Percentiles rank a stretch among this genome's conserved stretches.
These are phyloP conservation scores for Loxodonta africana DNA, from an alignment of 2,113 vertebrate species.

Conservation along the genomic window DNA sequence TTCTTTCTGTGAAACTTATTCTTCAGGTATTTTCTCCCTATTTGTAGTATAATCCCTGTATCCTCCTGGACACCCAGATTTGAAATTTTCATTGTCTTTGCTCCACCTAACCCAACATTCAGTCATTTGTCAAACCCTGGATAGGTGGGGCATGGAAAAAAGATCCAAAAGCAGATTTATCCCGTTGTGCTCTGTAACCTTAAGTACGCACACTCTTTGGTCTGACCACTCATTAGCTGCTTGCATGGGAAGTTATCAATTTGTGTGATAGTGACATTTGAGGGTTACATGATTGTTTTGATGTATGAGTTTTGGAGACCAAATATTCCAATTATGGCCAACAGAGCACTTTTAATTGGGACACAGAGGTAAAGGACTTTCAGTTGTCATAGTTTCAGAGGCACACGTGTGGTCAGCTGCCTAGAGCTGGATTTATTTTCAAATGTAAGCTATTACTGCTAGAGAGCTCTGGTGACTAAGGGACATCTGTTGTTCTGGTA, in stretches of 20 bases:
- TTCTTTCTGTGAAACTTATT: constrained; percentile 26
- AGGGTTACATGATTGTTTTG: constrained; percentile 73
- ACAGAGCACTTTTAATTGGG: constrained; percentile 81
- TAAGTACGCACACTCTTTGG: not conserved
- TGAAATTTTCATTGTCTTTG: not conserved
- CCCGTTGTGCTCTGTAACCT: not conserved
- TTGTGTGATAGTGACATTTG: constrained; percentile 71
- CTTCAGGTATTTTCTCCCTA: not conserved
- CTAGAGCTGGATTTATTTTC: constrained; percentile 76
- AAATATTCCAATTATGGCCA: constrained; percentile 77
- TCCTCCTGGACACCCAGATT: not conserved
- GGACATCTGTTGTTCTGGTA: constrained; percentile 71
- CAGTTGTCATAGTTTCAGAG: constrained; percentile 82
- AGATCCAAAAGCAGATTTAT: not conserved
- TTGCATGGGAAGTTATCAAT: constrained; percentile 71
- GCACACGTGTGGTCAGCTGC: constrained; percentile 66
- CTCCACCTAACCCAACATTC: not conserved
- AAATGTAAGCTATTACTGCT: constrained; percentile 54
- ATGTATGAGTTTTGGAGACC: constrained; percentile 77
- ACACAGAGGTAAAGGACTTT: constrained; percentile 78
- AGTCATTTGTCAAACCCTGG: not conserved
- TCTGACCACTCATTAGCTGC: constrained; percentile 50
- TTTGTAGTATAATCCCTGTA: not conserved
- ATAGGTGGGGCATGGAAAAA: not conserved
- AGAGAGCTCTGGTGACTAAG: constrained; percentile 51